Evolutionary conservation across 1,140 invertebrate species (phyloP).

Genomic region (Zaprionus tsacasi): DNA sequence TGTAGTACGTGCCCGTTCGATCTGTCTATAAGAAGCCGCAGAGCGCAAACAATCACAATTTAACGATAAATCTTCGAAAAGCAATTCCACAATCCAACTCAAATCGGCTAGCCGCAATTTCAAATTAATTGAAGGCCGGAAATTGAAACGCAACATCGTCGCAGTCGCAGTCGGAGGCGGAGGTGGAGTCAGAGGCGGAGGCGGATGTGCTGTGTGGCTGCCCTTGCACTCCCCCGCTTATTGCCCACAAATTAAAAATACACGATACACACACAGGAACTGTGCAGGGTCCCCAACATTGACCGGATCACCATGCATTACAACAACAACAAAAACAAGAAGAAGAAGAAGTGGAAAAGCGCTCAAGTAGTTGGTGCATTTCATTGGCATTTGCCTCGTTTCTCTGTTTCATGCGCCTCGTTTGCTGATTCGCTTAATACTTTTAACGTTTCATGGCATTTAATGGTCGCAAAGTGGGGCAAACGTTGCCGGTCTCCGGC

Average conservation of each 20-base stretch:
- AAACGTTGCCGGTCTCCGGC: neutral
- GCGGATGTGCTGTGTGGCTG: too few relatives aligned
- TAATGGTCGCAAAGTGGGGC: slow-evolving; percentile 37
- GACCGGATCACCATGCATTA: slow-evolving; percentile 17
- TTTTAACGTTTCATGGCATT: slow-evolving; percentile 53
- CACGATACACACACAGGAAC: slow-evolving; percentile 18
- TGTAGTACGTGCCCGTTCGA: neutral
- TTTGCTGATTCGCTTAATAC: slow-evolving; percentile 42
- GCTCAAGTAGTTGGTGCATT: slow-evolving; percentile 28
- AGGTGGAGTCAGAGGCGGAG: slow-evolving; percentile 3
- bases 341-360: neutral
- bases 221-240: too few relatives aligned
- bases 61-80: slow-evolving; percentile 42
- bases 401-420: slow-evolving; percentile 30
- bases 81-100: slow-evolving; percentile 40
- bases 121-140: slow-evolving; percentile 57
- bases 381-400: slow-evolving; percentile 43
- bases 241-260: neutral
- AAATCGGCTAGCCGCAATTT: slow-evolving; percentile 53
- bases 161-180: slow-evolving; percentile 6
- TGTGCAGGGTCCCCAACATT: slow-evolving; percentile 10
- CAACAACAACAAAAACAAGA: slow-evolving; percentile 11
- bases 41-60: slow-evolving; percentile 25
- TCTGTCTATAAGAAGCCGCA: slow-evolving; percentile 15
- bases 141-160: slow-evolving; percentile 49